phyloP scores from a whole-genome alignment of 2,797 vertebrate genomes.

The Poecilia wingei region DNA sequence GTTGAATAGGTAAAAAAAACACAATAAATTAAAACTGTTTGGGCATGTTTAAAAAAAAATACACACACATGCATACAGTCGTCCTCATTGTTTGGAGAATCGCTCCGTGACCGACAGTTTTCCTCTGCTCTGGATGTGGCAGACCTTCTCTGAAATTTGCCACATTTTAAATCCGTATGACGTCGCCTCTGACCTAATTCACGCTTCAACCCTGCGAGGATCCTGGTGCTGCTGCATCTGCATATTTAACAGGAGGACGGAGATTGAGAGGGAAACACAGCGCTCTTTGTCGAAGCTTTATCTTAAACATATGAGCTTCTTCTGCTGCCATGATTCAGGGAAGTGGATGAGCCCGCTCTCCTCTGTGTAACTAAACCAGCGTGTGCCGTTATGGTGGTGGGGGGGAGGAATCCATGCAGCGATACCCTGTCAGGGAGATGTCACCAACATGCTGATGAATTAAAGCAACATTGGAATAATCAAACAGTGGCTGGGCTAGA shows the following conservation, averaged over 20 bases:
- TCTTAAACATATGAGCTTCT: constrained; percentile 32
- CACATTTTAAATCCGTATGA: constrained; percentile 52
- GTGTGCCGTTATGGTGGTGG: constrained; percentile 6
- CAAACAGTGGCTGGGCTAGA: constrained; percentile 8
- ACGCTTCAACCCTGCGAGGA: constrained; percentile 45
- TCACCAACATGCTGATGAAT: constrained; percentile 40
- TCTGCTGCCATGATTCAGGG: constrained; percentile 29
- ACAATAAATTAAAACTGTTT: not conserved
- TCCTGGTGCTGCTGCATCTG: constrained; percentile 54
- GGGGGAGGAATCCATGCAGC: constrained; percentile 23
- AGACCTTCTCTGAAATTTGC: constrained; percentile 18
- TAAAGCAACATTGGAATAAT: constrained; percentile 38
- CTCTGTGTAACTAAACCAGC: not conserved
- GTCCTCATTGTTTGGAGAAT: not conserved
- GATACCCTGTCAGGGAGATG: constrained; percentile 39
- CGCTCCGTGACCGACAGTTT: constrained; percentile 9
- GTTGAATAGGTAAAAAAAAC: not conserved
- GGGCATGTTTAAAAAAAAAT: not conserved
- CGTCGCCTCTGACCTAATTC: constrained; percentile 68
- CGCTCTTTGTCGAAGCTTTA: constrained; percentile 44
- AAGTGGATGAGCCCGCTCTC: not conserved
- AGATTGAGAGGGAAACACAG: constrained; percentile 30
- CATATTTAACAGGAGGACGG: constrained; percentile 61
- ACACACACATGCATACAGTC: not conserved
- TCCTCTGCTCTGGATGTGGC: constrained; percentile 36